Evolutionary conservation across 2,113 vertebrate genomes (phyloP), one percentile per base, ranked within the genome.

Genomic region (Lethenteron camtschaticum): DNA sequence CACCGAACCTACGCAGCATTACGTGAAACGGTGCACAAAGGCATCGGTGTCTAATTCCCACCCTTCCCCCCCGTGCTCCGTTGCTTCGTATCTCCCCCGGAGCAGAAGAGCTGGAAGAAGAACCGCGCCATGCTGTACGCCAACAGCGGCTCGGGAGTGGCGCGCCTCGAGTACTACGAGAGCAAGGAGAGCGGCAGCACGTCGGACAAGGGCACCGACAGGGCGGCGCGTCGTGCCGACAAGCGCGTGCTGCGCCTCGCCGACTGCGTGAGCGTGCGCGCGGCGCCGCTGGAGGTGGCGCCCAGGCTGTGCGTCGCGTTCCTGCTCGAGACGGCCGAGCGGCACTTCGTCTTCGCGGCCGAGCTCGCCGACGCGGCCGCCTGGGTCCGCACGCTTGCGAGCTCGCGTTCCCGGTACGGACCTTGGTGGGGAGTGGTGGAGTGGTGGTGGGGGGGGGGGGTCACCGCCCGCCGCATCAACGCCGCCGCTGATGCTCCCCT

Each of bases 351-450:
- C 74, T 83, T 97, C 13, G 87, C 90, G 0, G 83, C 89, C 0
- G 87, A 94, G 57, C 84, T 79, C 70, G 70, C 70, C 14, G 71
- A 79, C 14, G 79, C 80, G 4, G 80, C 77, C 2, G 87, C 86
- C 59, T 95, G 94, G 94, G 86, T 96, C 80, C 82, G 86, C 2
- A 88, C 78, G 72, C 82, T 97, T 91, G 91, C 59, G 83, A 88
- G 74, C 86, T 87, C 2, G 88, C 94, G 41, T 97, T 97, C 77
- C 84, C 84, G 85, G 94, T 97, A 78, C 81, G 75, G n/a, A 66
- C n/a, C 9, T 10, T 41, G 41, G 41, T 5, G 41, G 41, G 41
- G 41, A 7, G 41, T 24, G 24, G 24, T 24, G 41, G 41, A 7
- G 41, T 41, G 24, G 24, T 41, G 24, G 3, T 5, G 41, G 41